Evolutionary conservation across 2,888 invertebrate genomes (phyloP), one percentile per base, ranked within the genome.

Genomic region (Noctua comes): DNA sequence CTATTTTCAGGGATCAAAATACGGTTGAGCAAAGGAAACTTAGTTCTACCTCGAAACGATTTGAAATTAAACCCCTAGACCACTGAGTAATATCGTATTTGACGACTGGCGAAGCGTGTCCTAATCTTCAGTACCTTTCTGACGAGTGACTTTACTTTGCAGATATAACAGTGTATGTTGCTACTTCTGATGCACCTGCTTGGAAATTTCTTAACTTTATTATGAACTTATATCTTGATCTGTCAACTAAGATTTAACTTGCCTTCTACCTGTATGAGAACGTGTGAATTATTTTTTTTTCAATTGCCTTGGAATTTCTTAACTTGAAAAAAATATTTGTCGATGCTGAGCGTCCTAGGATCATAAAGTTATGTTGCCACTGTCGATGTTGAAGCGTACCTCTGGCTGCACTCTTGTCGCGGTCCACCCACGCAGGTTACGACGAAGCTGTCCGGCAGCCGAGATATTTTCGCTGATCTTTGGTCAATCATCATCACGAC

Each of bases 21-120:
- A 72, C 43, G 18, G 46, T 74, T 54, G 40, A 80, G 43, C 76
- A 57, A 73, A 64, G 51, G 43, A 64, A 83, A 76, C 46, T 78
- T 59, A 59, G 62, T 69, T 77, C 27, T 54, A 66, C 64, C 65
- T 79, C 13, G 59, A 57, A 65, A 36, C 69, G 62, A 66, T 64
- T 48, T 65, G 40, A 73, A 65, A 80, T 79, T 48, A 62, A 79
- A 68, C 65, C 62, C 10, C 43, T 48, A 43, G 51, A 70, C 59
- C 64, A 68, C 69, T 74, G 54, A 74, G 51, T 51, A 54, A 73
- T 76, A 59, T 77, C 40, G 64, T 59, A 72, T 82, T 86, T 77
- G 76, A 72, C 43, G 48, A 54, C 51, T 65, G 66, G 73, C 65
- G 68, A 68, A 64, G 57, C 66, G 40, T 72, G 36, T 65, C 18